phyloP scores from a whole-genome alignment of 2,888 invertebrate genomes.

The Drosophila parthenogenetica region DNA sequence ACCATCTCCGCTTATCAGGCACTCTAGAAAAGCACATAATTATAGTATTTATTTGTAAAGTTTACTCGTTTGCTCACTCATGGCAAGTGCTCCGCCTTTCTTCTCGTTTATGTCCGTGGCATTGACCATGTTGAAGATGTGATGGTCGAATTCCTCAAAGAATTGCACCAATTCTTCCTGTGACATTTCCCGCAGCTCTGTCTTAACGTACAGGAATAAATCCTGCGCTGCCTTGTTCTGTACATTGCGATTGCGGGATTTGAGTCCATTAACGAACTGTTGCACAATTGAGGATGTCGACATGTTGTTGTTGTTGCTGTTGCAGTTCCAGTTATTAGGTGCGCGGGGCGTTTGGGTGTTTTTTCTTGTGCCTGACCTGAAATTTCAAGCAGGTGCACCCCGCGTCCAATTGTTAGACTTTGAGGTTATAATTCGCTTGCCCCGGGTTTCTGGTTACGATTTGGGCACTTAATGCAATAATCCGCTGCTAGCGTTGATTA shows the following conservation, averaged over 20 bases:
- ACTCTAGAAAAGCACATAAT: conserved; percentile 87
- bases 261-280: conserved; percentile 93
- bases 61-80: conserved; percentile 86
- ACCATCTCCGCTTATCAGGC: conserved; percentile 96
- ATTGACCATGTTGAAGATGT: conserved; percentile 98
- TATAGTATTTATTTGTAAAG: not conserved
- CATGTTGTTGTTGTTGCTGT: conserved; percentile 55
- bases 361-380: conserved; percentile 11
- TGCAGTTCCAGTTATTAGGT: too few relatives aligned
- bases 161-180: conserved; percentile 95
- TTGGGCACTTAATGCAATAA: conserved; percentile 44
- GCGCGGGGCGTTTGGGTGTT: too few relatives aligned
- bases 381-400: conserved; percentile 68
- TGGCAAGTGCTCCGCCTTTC: conserved; percentile 97
- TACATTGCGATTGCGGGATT: conserved; percentile 94
- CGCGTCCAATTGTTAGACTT: conserved; percentile 50
- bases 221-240: conserved; percentile 95
- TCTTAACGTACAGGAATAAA: conserved; percentile 95
- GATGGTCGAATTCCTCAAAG: conserved; percentile 97
- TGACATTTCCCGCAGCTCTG: conserved; percentile 94
- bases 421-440: conserved; percentile 71
- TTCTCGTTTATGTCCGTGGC: conserved; percentile 96
- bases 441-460: conserved; percentile 43
- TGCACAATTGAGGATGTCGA: conserved; percentile 87
- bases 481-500: conserved; percentile 26